Base-by-base conservation (phyloP, 2,113 vertebrate species). In the Arvicanthis niloticus region DNA sequence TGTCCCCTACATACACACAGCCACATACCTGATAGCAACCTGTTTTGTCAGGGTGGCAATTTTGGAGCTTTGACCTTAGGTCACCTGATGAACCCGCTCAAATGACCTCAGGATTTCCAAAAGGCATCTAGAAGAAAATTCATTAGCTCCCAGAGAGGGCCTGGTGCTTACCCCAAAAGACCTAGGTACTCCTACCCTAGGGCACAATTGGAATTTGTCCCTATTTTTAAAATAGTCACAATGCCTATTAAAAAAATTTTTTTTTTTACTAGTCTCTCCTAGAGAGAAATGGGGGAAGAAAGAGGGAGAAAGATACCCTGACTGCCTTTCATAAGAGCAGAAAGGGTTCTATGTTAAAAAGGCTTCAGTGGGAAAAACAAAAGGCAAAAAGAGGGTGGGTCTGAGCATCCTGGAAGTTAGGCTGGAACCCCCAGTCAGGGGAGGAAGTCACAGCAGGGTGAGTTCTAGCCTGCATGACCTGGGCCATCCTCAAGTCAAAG, bases 41-140 rank as follows among this genome's bases (percentile, higher is more conserved):
- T 98, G 98, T 91, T 99, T 98, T 97, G 99, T 91, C 93, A 99
- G 93, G 26, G 95, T 62, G 6, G 98, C 56, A 0, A 99, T 98
- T 76, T 97, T 97, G 9, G 97, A 97, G 40, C 75, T 98, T 73
- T 99, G 98, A 73, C 97, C 91, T 34, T 99, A 99, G 6, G 99
- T 99, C 81, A 98, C 88, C 73, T 98, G 97, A 97, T 98, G 91
- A 78, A 98, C 96, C 67, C 84, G 65, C 95, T 99, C 96, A 51
- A 98, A 99, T 5, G 94, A 97, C 81, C 87, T 75, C 80, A 99
- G 93, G 85, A 98, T 97, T 91, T 98, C 98, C 94, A 98, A 77
- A 37, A 99, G 90, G 77, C 93, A 96, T 68, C 99, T 99, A 76
- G 67, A 45, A 90, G 80, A 95, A 80, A 98, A 29, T 90, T 10